Conservation (phyloP, 2,797 vertebrate species). For the Atherinosoma microstoma region DNA sequence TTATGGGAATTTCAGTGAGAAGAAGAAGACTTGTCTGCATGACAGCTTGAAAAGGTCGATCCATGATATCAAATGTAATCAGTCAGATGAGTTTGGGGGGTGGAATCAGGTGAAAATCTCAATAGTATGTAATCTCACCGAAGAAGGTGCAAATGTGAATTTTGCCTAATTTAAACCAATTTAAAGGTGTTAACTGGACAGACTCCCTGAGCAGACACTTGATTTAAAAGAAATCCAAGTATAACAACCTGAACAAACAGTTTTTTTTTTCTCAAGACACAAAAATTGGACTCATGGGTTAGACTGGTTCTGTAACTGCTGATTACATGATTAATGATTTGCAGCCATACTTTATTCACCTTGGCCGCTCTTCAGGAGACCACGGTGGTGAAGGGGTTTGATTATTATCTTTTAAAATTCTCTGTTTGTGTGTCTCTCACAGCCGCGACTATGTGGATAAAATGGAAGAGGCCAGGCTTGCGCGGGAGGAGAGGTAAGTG, state of each 20-base stretch:
- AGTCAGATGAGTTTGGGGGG: not conserved
- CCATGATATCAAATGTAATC: not conserved
- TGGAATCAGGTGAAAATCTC: not conserved
- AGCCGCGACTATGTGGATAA: slow-evolving; percentile 94
- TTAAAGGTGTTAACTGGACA: not conserved
- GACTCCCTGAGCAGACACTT: not conserved
- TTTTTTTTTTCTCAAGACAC: not conserved
- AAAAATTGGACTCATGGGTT: not conserved
- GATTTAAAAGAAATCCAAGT: not conserved
- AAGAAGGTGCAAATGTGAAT: not conserved
- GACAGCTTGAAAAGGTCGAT: not conserved
- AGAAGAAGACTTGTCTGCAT: not conserved
- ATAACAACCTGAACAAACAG: not conserved
- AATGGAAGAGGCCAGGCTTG: slow-evolving; percentile 92
- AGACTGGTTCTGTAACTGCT: not conserved
- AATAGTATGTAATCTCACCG: not conserved
- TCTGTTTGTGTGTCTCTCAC: slow-evolving; percentile 64
- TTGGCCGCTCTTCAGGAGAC: slow-evolving; percentile 1
- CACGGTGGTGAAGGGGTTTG: not conserved
- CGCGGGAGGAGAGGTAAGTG: slow-evolving; percentile 93
- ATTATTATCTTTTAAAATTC: slow-evolving; percentile 35
- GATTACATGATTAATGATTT: slow-evolving; percentile 2
- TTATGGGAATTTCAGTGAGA: not conserved
- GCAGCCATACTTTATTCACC: slow-evolving; percentile 11
- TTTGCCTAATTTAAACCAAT: not conserved